Evolutionary conservation across 2,888 invertebrate genomes (phyloP).

Genomic region (Sialis lutaria): DNA sequence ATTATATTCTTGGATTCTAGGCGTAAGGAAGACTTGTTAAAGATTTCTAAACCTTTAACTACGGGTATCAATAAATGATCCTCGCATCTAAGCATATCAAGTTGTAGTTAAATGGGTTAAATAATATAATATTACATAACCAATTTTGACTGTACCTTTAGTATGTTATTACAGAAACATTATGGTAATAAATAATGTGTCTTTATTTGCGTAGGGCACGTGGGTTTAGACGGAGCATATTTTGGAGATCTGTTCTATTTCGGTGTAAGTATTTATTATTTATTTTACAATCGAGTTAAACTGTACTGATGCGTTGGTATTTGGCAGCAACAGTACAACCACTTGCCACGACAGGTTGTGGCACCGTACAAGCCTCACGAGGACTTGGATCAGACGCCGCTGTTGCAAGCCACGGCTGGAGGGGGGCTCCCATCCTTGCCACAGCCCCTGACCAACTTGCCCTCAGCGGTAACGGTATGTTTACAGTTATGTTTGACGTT

Average conservation of each 20-base stretch:
- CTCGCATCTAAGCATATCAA: too few relatives aligned
- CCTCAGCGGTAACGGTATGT: slow-evolving; percentile 1
- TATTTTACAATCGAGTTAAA: too few relatives aligned
- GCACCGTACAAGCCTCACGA: slow-evolving; percentile 80
- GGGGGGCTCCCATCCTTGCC: slow-evolving; percentile 21
- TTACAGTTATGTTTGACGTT: slow-evolving; percentile 16
- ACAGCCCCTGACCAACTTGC: neutral
- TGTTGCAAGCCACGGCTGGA: slow-evolving; percentile 35
- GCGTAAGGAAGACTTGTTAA: too few relatives aligned
- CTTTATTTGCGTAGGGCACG: slow-evolving; percentile 38
- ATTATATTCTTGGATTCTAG: too few relatives aligned
- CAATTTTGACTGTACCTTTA: too few relatives aligned
- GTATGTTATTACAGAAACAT: too few relatives aligned
- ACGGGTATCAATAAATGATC: too few relatives aligned
- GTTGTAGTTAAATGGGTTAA: too few relatives aligned
- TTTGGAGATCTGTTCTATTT: slow-evolving; percentile 84
- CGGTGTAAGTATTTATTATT: slow-evolving; percentile 28
- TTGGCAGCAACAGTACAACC: slow-evolving; percentile 35
- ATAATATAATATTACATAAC: too few relatives aligned
- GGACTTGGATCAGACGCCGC: slow-evolving; percentile 53
- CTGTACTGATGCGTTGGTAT: neutral
- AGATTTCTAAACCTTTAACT: too few relatives aligned
- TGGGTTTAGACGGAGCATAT: slow-evolving; percentile 91
- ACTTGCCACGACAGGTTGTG: slow-evolving; percentile 76
- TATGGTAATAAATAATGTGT: neutral